Evolutionary conservation across 2,888 invertebrate genomes (phyloP).

Genomic region (Mythimna albipuncta): DNA sequence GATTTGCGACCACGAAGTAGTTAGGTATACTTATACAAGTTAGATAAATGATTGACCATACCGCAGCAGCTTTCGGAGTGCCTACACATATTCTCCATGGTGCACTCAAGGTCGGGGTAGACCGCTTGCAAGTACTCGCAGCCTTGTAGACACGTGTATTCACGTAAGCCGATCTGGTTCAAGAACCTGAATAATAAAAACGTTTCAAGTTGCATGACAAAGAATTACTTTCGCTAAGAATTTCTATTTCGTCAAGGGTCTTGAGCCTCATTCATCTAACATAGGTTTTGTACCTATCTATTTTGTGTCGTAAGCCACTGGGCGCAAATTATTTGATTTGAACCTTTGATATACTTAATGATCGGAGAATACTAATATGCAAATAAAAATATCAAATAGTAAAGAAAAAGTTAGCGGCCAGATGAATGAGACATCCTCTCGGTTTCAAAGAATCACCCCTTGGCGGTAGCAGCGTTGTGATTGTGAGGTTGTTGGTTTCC

Average conservation of each 20-base stretch:
- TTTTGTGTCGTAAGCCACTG: no score
- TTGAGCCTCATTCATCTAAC: no score
- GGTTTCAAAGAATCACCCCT: no score
- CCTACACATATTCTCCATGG: slow-evolving; percentile 76
- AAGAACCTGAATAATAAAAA: slow-evolving; percentile 67
- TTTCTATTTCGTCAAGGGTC: background rate
- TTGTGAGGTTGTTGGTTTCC: slow-evolving; percentile 5
- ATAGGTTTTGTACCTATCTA: no score
- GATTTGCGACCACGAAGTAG: no score
- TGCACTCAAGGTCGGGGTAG: slow-evolving; percentile 76
- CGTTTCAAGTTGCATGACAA: background rate
- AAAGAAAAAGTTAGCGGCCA: no score
- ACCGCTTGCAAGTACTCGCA: slow-evolving; percentile 76
- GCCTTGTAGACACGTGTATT: slow-evolving; percentile 75
- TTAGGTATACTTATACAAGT: background rate
- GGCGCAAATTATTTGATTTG: no score
- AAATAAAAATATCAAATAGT: no score
- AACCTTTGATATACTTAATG: no score
- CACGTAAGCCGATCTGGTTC: slow-evolving; percentile 77
- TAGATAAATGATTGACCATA: slow-evolving; percentile 58
- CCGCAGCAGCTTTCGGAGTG: slow-evolving; percentile 75
- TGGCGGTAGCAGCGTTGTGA: no score
- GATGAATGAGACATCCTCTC: no score
- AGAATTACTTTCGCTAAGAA: background rate
- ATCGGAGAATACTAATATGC: no score